A percentile compares a stretch with the other conserved stretches of the same genome.
These are phyloP conservation scores for Leucosticte australis DNA, from an alignment of 2,113 vertebrate genomes.

Conservation along the genomic window DNA sequence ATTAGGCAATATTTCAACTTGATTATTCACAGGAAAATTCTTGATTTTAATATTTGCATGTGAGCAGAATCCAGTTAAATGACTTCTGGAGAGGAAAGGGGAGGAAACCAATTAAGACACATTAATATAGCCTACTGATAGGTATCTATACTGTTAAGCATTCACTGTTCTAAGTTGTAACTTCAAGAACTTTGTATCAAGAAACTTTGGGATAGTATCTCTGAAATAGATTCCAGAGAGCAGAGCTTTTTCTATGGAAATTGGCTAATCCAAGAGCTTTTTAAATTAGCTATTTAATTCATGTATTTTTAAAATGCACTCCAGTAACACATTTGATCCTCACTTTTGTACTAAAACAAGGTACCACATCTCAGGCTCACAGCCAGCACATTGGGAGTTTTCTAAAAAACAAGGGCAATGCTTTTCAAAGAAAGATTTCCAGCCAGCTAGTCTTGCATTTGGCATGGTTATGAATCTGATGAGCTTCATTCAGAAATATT, in stretches of 20 bases:
- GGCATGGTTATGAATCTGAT: not conserved
- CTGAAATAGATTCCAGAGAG: not conserved
- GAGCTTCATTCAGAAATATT: conserved; percentile 20
- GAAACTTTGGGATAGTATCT: not conserved
- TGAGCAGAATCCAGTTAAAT: not conserved
- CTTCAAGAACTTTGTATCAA: not conserved
- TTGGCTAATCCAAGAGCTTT: not conserved
- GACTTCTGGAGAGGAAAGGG: not conserved
- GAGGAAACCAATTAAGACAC: not conserved
- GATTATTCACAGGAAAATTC: not conserved
- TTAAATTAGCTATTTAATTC: not conserved
- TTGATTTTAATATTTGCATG: not conserved
- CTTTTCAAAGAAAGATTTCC: not conserved
- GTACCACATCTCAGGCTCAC: not conserved
- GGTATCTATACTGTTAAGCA: not conserved
- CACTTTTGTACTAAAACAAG: not conserved
- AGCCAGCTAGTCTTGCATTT: not conserved
- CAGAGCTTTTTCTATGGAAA: not conserved
- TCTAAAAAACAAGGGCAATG: not conserved
- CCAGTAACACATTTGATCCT: not conserved
- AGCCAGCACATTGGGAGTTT: not conserved
- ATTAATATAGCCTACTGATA: not conserved
- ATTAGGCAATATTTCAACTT: not conserved
- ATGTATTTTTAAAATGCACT: not conserved
- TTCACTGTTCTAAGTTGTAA: not conserved